A percentile compares a stretch with the other conserved stretches of the same genome.
These are phyloP conservation scores for Leptonema lineaticorne DNA, from an alignment of 1,140 invertebrate genomes.

Conservation along the genomic window DNA sequence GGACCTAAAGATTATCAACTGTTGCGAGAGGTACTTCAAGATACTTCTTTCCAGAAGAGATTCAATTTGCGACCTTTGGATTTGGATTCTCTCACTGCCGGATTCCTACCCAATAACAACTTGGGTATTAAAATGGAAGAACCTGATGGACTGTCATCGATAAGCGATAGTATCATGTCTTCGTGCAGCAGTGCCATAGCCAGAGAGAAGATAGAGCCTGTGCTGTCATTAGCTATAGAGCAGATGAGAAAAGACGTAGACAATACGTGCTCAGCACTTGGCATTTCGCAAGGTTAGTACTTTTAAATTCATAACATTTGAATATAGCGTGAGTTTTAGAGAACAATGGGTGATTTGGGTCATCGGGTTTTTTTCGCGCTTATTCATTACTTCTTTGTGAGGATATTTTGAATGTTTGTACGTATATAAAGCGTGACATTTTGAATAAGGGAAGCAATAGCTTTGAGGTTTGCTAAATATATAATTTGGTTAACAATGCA, in stretches of 20 bases:
- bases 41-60: conserved; percentile 79
- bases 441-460: too few species aligned
- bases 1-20: conserved; percentile 69
- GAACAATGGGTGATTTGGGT: conserved; percentile 27
- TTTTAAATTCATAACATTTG: too few species aligned
- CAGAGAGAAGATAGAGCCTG: conserved; percentile 78
- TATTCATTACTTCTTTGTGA: conserved; percentile 15
- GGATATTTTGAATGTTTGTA: not conserved
- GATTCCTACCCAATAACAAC: conserved; percentile 59
- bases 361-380: conserved; percentile 36
- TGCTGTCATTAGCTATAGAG: conserved; percentile 81
- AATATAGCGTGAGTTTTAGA: conserved; percentile 8
- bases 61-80: conserved; percentile 77
- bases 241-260: conserved; percentile 83
- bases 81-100: conserved; percentile 56
- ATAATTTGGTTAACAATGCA: too few species aligned
- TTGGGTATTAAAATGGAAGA: conserved; percentile 62
- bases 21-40: conserved; percentile 76
- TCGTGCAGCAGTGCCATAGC: conserved; percentile 59
- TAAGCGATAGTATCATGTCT: conserved; percentile 46
- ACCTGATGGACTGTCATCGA: conserved; percentile 48
- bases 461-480: too few species aligned
- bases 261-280: conserved; percentile 77
- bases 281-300: conserved; percentile 80
- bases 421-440: too few species aligned